These are phyloP conservation scores for Percopsis transmontana DNA, from an alignment of 2,113 vertebrate genomes.

Conservation along the genomic window DNA sequence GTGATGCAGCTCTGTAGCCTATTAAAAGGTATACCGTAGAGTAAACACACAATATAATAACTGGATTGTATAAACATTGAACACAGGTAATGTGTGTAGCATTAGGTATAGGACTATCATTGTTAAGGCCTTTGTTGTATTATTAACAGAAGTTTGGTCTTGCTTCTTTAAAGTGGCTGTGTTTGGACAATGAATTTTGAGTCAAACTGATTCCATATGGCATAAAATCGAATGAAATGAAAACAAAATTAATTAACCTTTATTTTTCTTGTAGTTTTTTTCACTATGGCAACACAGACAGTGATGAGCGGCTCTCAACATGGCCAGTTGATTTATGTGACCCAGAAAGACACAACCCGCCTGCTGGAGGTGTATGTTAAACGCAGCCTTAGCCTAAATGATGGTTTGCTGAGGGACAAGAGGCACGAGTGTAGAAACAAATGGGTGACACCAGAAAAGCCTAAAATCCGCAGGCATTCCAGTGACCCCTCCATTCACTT, in stretches of 20 bases:
- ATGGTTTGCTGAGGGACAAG: not conserved
- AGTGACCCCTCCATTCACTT: constrained; percentile 68
- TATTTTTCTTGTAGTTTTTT: not conserved
- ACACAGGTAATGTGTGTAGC: too few species aligned
- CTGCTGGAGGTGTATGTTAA: constrained; percentile 81
- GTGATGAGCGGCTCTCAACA: constrained; percentile 16
- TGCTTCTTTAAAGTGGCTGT: too few species aligned
- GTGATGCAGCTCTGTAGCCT: too few species aligned
- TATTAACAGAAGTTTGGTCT: too few species aligned
- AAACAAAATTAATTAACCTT: not conserved
- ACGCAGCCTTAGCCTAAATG: constrained; percentile 77
- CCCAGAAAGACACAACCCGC: constrained; percentile 72
- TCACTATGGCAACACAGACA: constrained; percentile 44
- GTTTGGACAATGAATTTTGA: too few species aligned
- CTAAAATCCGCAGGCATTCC: constrained; percentile 52
- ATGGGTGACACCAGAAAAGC: constrained; percentile 58
- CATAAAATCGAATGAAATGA: not conserved
- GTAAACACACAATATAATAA: too few species aligned
- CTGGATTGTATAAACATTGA: too few species aligned
- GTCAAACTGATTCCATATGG: not conserved
- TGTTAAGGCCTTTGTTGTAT: too few species aligned
- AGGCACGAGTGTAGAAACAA: constrained; percentile 6
- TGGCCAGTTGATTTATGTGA: constrained; percentile 70
- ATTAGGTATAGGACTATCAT: too few species aligned
- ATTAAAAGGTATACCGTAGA: too few species aligned